Conservation (phyloP, 2,797 vertebrate species). For the Gymnoscopelus braueri region DNA sequence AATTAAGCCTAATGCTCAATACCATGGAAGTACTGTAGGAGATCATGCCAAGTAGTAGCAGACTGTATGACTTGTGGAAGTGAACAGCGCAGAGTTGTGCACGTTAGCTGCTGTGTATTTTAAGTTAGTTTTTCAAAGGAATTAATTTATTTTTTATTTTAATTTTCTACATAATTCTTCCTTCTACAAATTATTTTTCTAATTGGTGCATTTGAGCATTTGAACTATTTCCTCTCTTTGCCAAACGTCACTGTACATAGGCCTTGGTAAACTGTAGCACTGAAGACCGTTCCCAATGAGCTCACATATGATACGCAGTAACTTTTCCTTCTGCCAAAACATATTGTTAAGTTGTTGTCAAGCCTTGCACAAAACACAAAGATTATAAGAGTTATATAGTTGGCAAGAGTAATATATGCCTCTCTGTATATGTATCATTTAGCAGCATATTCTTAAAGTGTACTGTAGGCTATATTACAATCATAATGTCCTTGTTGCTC, state of each 20-base stretch:
- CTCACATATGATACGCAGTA: constrained; percentile 34
- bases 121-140: constrained; percentile 43
- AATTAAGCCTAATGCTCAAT: too few relatives aligned
- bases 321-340: constrained; percentile 58
- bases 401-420: constrained; percentile 77
- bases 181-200: constrained; percentile 78
- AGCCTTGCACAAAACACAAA: constrained; percentile 70
- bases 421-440: constrained; percentile 72
- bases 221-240: constrained; percentile 56
- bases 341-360: constrained; percentile 57
- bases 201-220: constrained; percentile 62
- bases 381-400: constrained; percentile 67
- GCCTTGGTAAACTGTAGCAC: constrained; percentile 54
- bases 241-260: constrained; percentile 66
- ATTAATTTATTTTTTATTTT: constrained; percentile 67
- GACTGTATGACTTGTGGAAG: constrained; percentile 40
- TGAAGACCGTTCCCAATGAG: constrained; percentile 24
- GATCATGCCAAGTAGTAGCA: constrained; percentile 49
- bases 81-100: constrained; percentile 55
- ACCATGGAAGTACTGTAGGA: constrained; percentile 18
- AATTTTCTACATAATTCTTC: constrained; percentile 73
- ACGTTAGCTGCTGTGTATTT: constrained; percentile 56
- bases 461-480: constrained; percentile 62
- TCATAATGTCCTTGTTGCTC: constrained; percentile 59
- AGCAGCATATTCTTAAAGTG: constrained; percentile 55